These are phyloP conservation scores for Gandaritis pyraliata DNA, from an alignment of 2,888 invertebrate species.

Conservation along the genomic window DNA sequence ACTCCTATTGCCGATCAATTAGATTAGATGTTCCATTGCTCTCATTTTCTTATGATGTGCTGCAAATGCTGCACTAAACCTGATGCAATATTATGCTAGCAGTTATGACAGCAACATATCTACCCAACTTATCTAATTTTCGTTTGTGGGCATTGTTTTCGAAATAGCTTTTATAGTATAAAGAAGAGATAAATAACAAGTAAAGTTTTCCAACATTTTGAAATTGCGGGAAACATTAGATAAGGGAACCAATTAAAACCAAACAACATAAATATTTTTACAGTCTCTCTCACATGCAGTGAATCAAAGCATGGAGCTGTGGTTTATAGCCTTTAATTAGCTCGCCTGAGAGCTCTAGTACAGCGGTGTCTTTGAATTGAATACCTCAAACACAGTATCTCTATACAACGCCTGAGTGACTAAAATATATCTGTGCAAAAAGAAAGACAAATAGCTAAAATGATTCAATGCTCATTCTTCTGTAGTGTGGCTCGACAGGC, in stretches of 20 bases:
- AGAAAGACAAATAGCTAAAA: too few species aligned
- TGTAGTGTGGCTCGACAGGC: slow-evolving; percentile 1
- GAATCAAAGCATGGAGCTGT: slow-evolving; percentile 4
- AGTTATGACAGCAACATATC: not conserved
- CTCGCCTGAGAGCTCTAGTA: slow-evolving; percentile 4
- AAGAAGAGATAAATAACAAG: too few species aligned
- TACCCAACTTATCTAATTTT: not conserved
- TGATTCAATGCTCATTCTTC: too few species aligned
- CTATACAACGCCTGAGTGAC: too few species aligned
- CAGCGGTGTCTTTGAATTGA: slow-evolving; percentile 19
- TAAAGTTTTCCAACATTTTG: too few species aligned
- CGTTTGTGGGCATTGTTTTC: too few species aligned
- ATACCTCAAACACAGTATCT: not conserved
- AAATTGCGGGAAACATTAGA: too few species aligned
- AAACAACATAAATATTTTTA: too few species aligned
- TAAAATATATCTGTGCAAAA: too few species aligned
- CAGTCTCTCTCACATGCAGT: not conserved
- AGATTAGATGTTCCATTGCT: slow-evolving; percentile 16
- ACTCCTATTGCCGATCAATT: slow-evolving; percentile 17
- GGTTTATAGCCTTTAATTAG: slow-evolving; percentile 23
- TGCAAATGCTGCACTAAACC: slow-evolving; percentile 4
- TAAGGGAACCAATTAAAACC: too few species aligned
- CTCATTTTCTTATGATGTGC: slow-evolving; percentile 9
- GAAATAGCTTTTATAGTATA: too few species aligned
- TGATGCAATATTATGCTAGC: not conserved